A percentile compares a stretch with the other conserved stretches of the same genome.
phyloP scores from a whole-genome alignment of 2,797 vertebrate species.

The Bufotes viridis region DNA sequence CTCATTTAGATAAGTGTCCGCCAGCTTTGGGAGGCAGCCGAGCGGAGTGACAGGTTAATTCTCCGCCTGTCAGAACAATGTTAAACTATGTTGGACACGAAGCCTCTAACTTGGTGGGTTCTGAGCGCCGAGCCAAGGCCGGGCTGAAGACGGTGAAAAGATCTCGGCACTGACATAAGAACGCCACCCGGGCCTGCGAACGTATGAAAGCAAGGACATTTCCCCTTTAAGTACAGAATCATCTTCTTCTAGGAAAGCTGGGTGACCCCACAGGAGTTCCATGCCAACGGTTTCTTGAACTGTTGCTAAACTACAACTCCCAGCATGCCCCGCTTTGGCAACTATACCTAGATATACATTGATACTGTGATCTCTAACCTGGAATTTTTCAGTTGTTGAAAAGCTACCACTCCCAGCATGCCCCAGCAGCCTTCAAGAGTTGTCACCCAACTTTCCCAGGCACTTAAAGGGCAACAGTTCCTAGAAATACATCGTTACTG shows the following conservation, averaged over 20 bases:
- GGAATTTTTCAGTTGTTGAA: background rate
- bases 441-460: background rate
- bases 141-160: background rate
- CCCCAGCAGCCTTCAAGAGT: too few species aligned
- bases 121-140: background rate
- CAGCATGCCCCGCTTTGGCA: background rate
- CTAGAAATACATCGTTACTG: too few species aligned
- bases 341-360: too few species aligned
- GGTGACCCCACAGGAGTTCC: too few species aligned
- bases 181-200: background rate
- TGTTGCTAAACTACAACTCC: background rate
- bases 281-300: background rate
- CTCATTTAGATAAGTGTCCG: constrained; percentile 48
- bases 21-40: constrained; percentile 23
- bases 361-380: too few species aligned
- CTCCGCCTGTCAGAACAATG: constrained; percentile 41
- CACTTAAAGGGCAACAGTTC: too few species aligned
- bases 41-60: constrained; percentile 34
- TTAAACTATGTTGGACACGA: constrained; percentile 43
- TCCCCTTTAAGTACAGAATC: background rate
- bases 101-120: constrained; percentile 19
- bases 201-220: background rate
- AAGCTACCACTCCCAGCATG: background rate
- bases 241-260: too few species aligned
- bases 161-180: background rate